phyloP scores from a whole-genome alignment of 2,113 vertebrate genomes.

The Boulengeromyrus knoepffleri region DNA sequence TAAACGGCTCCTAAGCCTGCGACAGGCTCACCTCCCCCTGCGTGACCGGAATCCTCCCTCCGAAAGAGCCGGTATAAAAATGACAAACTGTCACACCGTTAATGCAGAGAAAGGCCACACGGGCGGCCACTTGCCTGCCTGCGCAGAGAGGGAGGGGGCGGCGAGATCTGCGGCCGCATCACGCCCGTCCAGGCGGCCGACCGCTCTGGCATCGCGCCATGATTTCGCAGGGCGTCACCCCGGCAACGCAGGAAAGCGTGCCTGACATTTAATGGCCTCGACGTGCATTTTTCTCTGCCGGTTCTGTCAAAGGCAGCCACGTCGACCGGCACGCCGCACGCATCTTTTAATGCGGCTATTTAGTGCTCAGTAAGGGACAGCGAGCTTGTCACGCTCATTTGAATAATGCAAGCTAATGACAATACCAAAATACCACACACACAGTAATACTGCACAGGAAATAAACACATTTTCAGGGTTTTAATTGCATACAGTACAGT shows the following conservation, averaged over 20 bases:
- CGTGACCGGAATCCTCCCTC: not conserved
- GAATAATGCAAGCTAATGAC: not conserved
- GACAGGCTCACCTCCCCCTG: not conserved
- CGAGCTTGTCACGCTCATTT: not conserved
- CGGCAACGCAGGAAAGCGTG: not conserved
- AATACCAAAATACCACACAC: not conserved
- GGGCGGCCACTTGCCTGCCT: not conserved
- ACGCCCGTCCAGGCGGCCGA: not conserved
- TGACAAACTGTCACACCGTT: not conserved
- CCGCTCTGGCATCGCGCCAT: slow-evolving; percentile 19
- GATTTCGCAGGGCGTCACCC: not conserved
- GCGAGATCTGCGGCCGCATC: not conserved
- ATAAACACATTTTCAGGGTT: not conserved
- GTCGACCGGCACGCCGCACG: not conserved
- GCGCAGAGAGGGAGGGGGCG: not conserved
- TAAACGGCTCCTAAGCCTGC: not conserved
- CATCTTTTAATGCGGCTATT: not conserved
- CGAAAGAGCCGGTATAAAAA: not conserved
- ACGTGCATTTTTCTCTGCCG: not conserved
- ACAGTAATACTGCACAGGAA: not conserved
- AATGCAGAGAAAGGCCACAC: not conserved
- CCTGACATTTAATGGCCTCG: not conserved
- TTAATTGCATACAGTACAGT: not conserved
- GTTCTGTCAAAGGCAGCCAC: not conserved
- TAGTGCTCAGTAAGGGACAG: not conserved